These are phyloP conservation scores for Heteromyza rotundicornis DNA, from an alignment of 2,888 invertebrate species.

Conservation along the genomic window DNA sequence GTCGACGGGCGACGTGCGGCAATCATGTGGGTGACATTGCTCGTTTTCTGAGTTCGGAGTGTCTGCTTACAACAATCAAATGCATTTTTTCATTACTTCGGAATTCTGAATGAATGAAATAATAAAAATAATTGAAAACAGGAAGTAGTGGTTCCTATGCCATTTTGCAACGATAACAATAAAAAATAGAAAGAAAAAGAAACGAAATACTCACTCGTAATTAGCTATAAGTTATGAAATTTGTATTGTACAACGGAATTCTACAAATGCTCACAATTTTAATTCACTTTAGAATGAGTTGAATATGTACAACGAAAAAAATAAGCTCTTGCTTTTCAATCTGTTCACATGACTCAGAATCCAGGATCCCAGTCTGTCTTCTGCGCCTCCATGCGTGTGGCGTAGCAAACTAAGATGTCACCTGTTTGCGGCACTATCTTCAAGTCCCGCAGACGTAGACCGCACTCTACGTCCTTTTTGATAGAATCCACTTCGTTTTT, in stretches of 20 bases:
- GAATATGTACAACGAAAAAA: too few relatives aligned
- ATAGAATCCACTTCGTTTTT: constrained; percentile 86
- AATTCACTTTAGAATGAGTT: too few relatives aligned
- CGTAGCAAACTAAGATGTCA: constrained; percentile 81
- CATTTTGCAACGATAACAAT: background rate
- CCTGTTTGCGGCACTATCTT: constrained; percentile 72
- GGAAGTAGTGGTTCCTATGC: constrained; percentile 36
- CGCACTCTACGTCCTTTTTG: constrained; percentile 88
- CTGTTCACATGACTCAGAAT: too few relatives aligned
- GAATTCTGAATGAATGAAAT: too few relatives aligned
- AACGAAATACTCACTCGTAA: background rate
- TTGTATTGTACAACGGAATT: too few relatives aligned
- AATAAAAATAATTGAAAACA: constrained; percentile 37
- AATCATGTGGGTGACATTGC: constrained; percentile 51
- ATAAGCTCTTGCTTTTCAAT: too few relatives aligned
- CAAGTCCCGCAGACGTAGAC: constrained; percentile 75
- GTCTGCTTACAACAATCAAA: background rate
- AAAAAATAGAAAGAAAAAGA: background rate
- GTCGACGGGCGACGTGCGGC: constrained; percentile 18
- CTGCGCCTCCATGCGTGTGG: constrained; percentile 69
- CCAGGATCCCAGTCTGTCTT: constrained; percentile 86
- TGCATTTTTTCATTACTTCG: too few relatives aligned
- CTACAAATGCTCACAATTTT: too few relatives aligned
- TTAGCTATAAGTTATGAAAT: too few relatives aligned
- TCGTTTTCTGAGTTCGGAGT: constrained; percentile 15